Evolutionary conservation across 1,140 invertebrate species (phyloP), one percentile per base, ranked within the genome.

Genomic region (Chironomus striatipennis): DNA sequence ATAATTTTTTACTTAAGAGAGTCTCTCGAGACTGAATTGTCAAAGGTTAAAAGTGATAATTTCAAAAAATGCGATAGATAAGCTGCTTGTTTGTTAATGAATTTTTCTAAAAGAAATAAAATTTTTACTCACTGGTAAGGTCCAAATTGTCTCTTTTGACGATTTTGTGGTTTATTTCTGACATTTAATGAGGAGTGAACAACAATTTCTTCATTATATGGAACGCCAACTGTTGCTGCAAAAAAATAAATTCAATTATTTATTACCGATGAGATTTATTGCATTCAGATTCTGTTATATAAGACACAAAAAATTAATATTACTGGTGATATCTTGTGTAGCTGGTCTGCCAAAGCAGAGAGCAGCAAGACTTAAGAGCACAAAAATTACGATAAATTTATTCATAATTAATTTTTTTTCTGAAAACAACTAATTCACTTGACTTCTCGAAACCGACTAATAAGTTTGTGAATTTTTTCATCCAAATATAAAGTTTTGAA

Each of bases 181-280:
- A 70, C 7, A 21, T 70, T 70, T 21, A 70, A 12, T 21, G 65
- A 21, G 20, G 65, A 70, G 7, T 70, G 15, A 0, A 70, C 65
- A 20, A 70, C 20, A 70, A 70, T 70, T 70, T 70, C 65, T 20
- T 70, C 65, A 70, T 70, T 70, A 12, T 70, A 70, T 21, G 65
- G 65, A 18, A 70, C 17, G 1, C 65, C 65, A 21, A 70, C 20
- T 18, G 65, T 70, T 18, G 65, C 65, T 70, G 47, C 47, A 57
- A 57, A 4, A n/a, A 12, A 57, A 1, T n/a, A 57, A 57, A 15
- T 34, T 34, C 24, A 34, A 34, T 34, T 1, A 34, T 34, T 34
- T 34, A 34, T n/a, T 57, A 10, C 15, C 47, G n/a, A 57, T n/a
- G 47, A 57, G 47, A 12, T 57, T 15, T 12, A n/a, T 57, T 57